phyloP scores from a whole-genome alignment of 2,888 invertebrate genomes.

The Doris montereyensis region DNA sequence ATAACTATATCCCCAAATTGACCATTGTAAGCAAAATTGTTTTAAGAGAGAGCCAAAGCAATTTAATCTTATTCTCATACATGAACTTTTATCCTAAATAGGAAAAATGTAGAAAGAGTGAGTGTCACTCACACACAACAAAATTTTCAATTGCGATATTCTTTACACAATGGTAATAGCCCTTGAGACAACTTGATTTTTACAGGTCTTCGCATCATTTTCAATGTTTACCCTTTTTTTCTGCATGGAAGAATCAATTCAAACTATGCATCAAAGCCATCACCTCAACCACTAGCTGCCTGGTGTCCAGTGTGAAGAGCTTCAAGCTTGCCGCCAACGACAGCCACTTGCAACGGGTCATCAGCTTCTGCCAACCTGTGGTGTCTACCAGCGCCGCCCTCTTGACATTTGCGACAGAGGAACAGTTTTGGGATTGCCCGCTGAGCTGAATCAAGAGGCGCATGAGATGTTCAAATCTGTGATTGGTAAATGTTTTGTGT shows the following conservation, averaged over 20 bases:
- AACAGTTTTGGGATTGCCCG: conserved; percentile 67
- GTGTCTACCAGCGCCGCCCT: conserved; percentile 65
- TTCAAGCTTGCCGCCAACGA: conserved; percentile 50
- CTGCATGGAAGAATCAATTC: conserved; percentile 59
- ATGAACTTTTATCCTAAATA: background rate
- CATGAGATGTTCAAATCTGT: conserved; percentile 64
- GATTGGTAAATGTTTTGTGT: conserved; percentile 53
- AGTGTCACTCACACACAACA: background rate
- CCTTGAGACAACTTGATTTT: background rate
- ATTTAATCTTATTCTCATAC: too few species aligned
- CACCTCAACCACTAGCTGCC: conserved; percentile 65
- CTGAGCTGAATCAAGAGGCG: conserved; percentile 58
- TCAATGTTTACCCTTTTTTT: background rate
- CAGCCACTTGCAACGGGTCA: conserved; percentile 57
- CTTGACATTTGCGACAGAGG: conserved; percentile 68
- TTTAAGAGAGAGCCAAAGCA: too few species aligned
- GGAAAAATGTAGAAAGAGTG: background rate
- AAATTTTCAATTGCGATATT: background rate
- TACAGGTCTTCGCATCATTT: background rate
- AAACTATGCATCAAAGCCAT: conserved; percentile 68
- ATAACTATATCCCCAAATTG: too few species aligned
- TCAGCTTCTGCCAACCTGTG: conserved; percentile 69
- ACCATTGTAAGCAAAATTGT: too few species aligned
- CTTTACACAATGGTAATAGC: too few species aligned
- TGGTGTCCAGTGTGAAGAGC: conserved; percentile 65